phyloP scores from a whole-genome alignment of 2,888 invertebrate species.

The Seira sanloemensis region DNA sequence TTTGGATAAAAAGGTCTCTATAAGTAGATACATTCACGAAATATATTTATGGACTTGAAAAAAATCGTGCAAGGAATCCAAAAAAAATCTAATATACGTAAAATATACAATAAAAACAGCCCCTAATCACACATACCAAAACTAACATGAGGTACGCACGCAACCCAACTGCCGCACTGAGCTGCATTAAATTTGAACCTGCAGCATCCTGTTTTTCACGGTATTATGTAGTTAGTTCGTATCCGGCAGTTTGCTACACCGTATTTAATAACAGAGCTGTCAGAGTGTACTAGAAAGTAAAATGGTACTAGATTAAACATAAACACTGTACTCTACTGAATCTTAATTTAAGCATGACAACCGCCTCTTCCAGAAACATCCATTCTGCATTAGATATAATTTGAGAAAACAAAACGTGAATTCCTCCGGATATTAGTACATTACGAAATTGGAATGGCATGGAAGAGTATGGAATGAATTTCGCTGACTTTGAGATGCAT shows the following conservation, averaged over 20 bases:
- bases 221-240: not conserved
- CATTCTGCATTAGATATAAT: too few species aligned
- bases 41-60: not conserved
- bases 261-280: too few species aligned
- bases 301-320: not conserved
- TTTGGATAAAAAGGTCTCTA: not conserved
- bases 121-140: slow-evolving; percentile 53
- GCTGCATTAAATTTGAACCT: not conserved
- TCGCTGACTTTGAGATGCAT: too few species aligned
- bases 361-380: too few species aligned
- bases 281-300: not conserved
- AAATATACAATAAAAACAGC: slow-evolving; percentile 55
- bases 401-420: too few species aligned
- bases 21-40: too few species aligned
- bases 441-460: too few species aligned
- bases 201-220: slow-evolving; percentile 5
- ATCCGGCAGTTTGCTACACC: not conserved
- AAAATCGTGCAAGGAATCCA: slow-evolving; percentile 30
- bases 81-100: too few species aligned
- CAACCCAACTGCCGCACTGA: slow-evolving; percentile 18
- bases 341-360: not conserved
- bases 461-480: too few species aligned
- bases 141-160: slow-evolving; percentile 43
- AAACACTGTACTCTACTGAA: not conserved
- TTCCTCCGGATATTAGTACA: too few species aligned